Evolutionary conservation across 2,888 invertebrate genomes (phyloP), one percentile per base, ranked within the genome.

Genomic region (Corbicula japonica): DNA sequence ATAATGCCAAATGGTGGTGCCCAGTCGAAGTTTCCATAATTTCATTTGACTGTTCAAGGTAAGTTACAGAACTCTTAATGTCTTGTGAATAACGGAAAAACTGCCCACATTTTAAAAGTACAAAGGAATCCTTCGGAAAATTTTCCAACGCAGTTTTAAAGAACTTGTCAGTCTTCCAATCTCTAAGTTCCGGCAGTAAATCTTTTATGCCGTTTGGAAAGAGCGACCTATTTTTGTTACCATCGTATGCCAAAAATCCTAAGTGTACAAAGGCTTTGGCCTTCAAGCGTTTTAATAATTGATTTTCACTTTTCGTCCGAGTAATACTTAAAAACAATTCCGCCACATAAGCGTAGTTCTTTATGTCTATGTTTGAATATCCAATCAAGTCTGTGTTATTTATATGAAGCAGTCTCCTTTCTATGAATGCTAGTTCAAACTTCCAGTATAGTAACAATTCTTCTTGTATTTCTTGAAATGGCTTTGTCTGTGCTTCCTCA

Each of bases 1-100:
- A 23, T 8, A 72, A 26, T n/a, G 73, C 77, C 30, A 77, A 46
- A 41, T 73, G 72, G n/a, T 73, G 72, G 30, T 72, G 63, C 26
- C 26, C 28, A 34, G 50, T 48, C 1, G 68, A 34, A 8, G 73
- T 73, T 35, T 46, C 54, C 63, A 52, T 68, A 6, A 73, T 73
- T 6, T 30, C 18, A 30, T 73, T 21, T 8, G 77, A 66, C 50
- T 58, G 35, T 30, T 68, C 10, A 18, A 72, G 54, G 6, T 56
- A 32, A 12, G 35, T 32, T 26, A 77, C 58, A 5, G 77, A 66
- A 15, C 41, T 48, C 4, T 38, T n/a, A 21, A 69, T 32, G 0
- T 58, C 23, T 30, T 41, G 30, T 3, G 1, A 60, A 34, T 72
- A 77, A 41, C 73, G 61, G 23, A 35, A 73, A 56, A 68, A 48